Conservation (phyloP, 2,888 invertebrate species). For the Luffia ferchaultella region DNA sequence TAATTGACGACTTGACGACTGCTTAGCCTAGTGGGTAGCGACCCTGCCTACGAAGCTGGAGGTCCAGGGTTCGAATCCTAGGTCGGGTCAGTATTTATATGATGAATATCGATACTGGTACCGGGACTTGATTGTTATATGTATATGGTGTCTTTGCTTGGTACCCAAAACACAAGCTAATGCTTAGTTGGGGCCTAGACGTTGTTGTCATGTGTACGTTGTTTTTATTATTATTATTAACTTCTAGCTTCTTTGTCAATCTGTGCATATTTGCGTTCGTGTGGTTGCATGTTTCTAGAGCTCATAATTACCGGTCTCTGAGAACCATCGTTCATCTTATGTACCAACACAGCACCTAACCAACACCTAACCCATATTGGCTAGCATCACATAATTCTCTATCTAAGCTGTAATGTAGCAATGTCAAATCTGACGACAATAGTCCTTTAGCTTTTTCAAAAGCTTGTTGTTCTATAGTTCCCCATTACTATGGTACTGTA, state of each 20-base stretch:
- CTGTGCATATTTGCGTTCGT: constrained; percentile 13
- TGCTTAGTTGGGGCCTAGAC: no score
- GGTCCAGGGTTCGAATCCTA: no score
- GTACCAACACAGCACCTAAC: constrained; percentile 13
- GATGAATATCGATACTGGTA: no score
- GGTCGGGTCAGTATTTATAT: no score
- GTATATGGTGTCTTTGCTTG: no score
- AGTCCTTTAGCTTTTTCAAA: constrained; percentile 12
- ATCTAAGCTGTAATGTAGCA: constrained; percentile 4
- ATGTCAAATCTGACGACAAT: constrained; percentile 8
- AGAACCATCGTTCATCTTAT: constrained; percentile 12
- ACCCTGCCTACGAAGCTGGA: no score
- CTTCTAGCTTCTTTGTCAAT: constrained; percentile 17
- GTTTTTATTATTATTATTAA: no score
- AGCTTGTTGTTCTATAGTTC: constrained; percentile 10
- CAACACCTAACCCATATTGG: constrained; percentile 15
- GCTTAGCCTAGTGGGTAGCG: no score
- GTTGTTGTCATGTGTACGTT: no score
- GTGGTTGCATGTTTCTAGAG: constrained; percentile 12
- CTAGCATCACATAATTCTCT: constrained; percentile 16
- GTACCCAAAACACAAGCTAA: no score
- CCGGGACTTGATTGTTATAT: no score
- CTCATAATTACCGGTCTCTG: constrained; percentile 14
- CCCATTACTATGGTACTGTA: constrained; percentile 4
- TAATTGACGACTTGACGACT: no score